Base-by-base conservation (phyloP, 2,113 vertebrate species). In the Zosterops lateralis region DNA sequence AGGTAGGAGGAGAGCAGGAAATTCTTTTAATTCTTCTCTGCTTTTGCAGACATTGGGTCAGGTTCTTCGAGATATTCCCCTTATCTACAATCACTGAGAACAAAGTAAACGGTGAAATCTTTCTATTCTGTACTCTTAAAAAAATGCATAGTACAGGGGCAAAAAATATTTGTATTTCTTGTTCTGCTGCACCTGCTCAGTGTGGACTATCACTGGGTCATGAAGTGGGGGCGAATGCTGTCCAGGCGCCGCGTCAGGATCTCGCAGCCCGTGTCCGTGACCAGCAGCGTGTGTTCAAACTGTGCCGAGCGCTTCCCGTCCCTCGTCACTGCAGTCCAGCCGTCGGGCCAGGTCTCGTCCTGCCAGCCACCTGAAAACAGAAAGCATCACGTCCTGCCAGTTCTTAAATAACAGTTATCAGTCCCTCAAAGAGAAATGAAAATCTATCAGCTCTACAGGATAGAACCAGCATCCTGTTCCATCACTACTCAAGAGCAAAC, bases 331-430 rank as follows among this genome's bases (percentile, higher is more conserved):
- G 99, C 99, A 1, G 99, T 99, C 99, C 99, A 99, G 17, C 99
- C 99, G 21, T 99, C 99, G 0, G 99, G 99, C 99, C 99, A 99
- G 6, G 99, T 99, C 96, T 99, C 99, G 32, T 99, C 99, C 86
- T 99, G 99, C 99, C 99, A 99, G 31, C 99, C 99, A 60, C 99
- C 99, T 99, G 85, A 7, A 81, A 94, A 78, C 61, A 93, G 17
- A 95, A 68, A 64, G 8, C 6, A 40, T 19, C 58, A 45, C 34
- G 60, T 45, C 65, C 20, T 32, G 58, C 34, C 53, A 40, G 17
- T 3, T 57, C 51, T 57, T 34, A 80, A 82, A 7, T 34, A 77
- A 36, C 28, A 92, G 31, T 0, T 10, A 53, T 2, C 53, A 50
- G 42, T 34, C 42, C 50, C 25, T 8, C 47, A 32, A 47, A 40